A percentile compares a stretch with the other conserved stretches of the same genome.
phyloP scores from a whole-genome alignment of 2,113 vertebrate species.

The Aspiorhynchus laticeps region DNA sequence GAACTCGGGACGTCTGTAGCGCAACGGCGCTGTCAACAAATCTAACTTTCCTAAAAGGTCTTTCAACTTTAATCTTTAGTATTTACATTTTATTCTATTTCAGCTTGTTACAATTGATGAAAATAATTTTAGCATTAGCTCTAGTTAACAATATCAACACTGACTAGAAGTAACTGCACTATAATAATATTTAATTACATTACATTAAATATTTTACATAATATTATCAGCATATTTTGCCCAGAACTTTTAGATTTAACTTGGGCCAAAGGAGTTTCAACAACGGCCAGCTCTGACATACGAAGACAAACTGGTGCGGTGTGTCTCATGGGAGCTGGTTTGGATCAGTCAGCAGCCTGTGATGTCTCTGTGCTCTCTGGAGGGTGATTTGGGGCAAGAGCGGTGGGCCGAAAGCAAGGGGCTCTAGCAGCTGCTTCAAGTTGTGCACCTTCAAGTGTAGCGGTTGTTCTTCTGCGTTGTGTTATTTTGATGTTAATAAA shows the following conservation, averaged over 20 bases:
- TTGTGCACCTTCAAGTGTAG: conserved; percentile 26
- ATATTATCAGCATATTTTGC: background rate
- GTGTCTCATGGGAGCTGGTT: conserved; percentile 43
- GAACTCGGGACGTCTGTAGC: too few relatives aligned
- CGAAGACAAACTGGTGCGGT: conserved; percentile 44
- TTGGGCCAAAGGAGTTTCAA: background rate
- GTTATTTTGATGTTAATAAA: too few relatives aligned
- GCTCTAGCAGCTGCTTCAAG: conserved; percentile 48
- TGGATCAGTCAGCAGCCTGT: conserved; percentile 49
- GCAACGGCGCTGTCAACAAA: too few relatives aligned
- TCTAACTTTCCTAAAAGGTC: background rate
- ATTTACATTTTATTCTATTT: background rate
- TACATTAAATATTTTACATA: background rate
- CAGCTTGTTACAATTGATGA: background rate
- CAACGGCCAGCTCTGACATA: conserved; percentile 32
- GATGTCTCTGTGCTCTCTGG: conserved; percentile 35
- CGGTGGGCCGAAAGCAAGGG: conserved; percentile 1
- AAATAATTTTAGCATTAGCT: background rate
- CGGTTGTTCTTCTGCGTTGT: too few relatives aligned
- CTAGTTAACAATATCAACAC: background rate
- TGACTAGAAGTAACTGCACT: background rate
- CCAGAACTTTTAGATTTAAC: conserved; percentile 2
- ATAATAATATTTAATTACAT: background rate
- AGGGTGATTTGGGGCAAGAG: conserved; percentile 35
- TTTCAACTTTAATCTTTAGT: background rate